These are phyloP conservation scores for Cavia aperea DNA, from an alignment of 2,113 vertebrate species.

Conservation along the genomic window DNA sequence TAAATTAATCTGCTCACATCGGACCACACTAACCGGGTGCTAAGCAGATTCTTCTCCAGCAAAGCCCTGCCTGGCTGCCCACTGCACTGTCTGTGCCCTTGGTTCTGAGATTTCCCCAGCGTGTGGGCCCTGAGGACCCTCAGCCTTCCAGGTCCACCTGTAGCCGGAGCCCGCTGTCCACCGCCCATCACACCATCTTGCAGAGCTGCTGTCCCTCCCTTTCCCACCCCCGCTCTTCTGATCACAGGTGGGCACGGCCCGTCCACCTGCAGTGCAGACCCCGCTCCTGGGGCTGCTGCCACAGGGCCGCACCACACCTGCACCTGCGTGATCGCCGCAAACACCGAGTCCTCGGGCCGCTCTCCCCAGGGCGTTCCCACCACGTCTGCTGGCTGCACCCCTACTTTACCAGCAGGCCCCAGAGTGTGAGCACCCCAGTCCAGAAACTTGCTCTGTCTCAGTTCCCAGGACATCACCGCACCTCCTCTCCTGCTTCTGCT, in stretches of 20 bases:
- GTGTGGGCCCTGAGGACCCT: too few relatives aligned
- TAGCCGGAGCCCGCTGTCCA: not conserved
- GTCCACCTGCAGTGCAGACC: not conserved
- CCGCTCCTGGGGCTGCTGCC: not conserved
- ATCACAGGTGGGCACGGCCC: not conserved
- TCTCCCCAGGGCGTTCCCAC: not conserved
- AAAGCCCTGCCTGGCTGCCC: not conserved
- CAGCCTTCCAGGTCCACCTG: not conserved
- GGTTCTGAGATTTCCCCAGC: not conserved
- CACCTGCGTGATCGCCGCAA: not conserved
- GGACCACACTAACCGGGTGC: not conserved
- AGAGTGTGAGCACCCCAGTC: not conserved
- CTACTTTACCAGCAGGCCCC: not conserved
- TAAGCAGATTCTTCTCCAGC: not conserved
- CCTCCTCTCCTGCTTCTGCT: not conserved
- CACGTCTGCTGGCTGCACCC: not conserved
- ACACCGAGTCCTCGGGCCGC: not conserved
- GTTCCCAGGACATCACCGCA: not conserved
- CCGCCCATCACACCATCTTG: rapidly evolving
- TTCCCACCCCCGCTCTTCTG: not conserved
- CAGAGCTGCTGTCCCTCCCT: not conserved
- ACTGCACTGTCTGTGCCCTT: not conserved
- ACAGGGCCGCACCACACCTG: not conserved
- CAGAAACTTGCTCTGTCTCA: not conserved
- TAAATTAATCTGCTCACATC: not conserved